These are phyloP conservation scores for Timema podura DNA, from an alignment of 2,888 invertebrate genomes.

Conservation along the genomic window DNA sequence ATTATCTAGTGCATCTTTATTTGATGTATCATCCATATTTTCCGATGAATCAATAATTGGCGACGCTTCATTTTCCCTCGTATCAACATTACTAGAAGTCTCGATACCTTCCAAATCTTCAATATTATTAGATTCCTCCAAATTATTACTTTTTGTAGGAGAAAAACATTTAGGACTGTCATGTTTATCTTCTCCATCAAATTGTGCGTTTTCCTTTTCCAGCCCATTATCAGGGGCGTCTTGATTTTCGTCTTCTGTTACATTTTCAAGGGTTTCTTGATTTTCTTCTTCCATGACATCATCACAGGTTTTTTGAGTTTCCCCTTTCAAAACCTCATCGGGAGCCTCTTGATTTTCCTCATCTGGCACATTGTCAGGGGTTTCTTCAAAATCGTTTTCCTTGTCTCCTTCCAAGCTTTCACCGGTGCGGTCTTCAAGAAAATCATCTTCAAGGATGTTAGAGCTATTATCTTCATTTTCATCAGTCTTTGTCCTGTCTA, in stretches of 20 bases:
- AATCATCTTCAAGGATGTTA: background rate
- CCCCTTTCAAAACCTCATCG: background rate
- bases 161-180: no score
- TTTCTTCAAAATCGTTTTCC: background rate
- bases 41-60: no score
- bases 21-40: no score
- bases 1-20: background rate
- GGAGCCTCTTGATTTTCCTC: background rate
- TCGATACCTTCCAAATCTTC: no score
- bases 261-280: background rate
- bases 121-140: no score
- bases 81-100: no score
- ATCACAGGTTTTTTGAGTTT: background rate
- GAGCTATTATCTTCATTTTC: background rate
- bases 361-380: background rate
- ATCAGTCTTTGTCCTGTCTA: background rate
- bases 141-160: no score
- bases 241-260: background rate
- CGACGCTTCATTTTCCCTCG: no score
- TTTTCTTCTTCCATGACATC: background rate
- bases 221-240: constrained; percentile 1
- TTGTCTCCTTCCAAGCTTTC: background rate
- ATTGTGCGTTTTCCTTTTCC: background rate
- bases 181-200: no score
- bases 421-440: background rate